A percentile compares a stretch with the other conserved stretches of the same genome.
Conservation (phyloP, 2,888 invertebrate genomes). For the Rotaria socialis region DNA sequence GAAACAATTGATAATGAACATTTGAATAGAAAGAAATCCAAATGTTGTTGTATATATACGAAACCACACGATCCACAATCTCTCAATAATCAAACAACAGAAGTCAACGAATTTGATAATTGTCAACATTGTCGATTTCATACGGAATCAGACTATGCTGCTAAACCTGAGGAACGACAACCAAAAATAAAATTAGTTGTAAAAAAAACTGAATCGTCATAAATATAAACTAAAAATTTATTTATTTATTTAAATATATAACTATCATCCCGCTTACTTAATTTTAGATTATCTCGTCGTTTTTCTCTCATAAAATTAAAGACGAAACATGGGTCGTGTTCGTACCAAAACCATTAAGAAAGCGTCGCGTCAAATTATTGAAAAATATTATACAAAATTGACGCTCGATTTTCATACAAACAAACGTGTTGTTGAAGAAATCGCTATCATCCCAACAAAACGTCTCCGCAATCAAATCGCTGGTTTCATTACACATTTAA, state of each 20-base stretch:
- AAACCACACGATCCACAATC: slow-evolving; percentile 8
- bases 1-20: slow-evolving; percentile 34
- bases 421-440: slow-evolving; percentile 98
- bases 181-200: neutral
- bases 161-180: neutral
- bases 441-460: slow-evolving; percentile 96
- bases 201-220: neutral
- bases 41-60: slow-evolving; percentile 31
- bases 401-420: slow-evolving; percentile 98
- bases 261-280: too few species aligned
- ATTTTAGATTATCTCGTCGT: slow-evolving; percentile 6
- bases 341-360: slow-evolving; percentile 99
- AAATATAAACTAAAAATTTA: neutral
- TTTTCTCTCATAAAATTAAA: neutral
- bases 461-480: slow-evolving; percentile 96
- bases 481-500: slow-evolving; percentile 97
- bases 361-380: slow-evolving; percentile 96
- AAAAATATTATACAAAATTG: slow-evolving; percentile 95
- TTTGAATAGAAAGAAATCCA: slow-evolving; percentile 29
- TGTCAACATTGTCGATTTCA: slow-evolving; percentile 35
- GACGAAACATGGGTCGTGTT: slow-evolving; percentile 78
- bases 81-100: neutral
- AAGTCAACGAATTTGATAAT: neutral
- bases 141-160: slow-evolving; percentile 6
- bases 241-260: neutral